phyloP scores from a whole-genome alignment of 2,797 vertebrate genomes.

The Acipenser ruthenus region DNA sequence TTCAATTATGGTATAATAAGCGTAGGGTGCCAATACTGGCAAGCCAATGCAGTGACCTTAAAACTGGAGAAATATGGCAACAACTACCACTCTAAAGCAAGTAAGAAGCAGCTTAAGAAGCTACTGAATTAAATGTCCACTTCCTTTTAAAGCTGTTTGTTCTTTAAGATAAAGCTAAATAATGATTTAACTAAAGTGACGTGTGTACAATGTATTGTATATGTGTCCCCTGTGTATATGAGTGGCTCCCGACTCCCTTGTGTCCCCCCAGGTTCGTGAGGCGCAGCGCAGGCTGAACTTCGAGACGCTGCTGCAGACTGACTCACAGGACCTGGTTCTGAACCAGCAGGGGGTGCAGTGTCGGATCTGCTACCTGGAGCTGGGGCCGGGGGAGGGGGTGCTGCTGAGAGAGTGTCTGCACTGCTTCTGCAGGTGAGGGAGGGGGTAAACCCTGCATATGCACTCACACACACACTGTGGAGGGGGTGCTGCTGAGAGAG shows the following conservation, averaged over 20 bases:
- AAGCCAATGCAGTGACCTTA: too few species aligned
- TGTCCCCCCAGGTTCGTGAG: constrained; percentile 55
- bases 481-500: constrained; percentile 69
- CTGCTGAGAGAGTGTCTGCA: constrained; percentile 40
- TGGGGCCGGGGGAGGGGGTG: constrained; percentile 58
- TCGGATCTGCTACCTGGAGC: constrained; percentile 66
- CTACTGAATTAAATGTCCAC: too few species aligned
- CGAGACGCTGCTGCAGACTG: constrained; percentile 63
- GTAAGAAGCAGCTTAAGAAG: too few species aligned
- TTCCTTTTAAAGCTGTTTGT: too few species aligned
- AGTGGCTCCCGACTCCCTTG: neutral
- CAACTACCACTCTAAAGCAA: too few species aligned
- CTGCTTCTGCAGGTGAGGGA: too few species aligned
- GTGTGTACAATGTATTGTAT: neutral
- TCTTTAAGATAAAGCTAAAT: neutral
- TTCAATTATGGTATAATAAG: too few species aligned
- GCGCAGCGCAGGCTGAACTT: constrained; percentile 68
- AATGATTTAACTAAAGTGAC: too few species aligned
- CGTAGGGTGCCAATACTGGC: too few species aligned
- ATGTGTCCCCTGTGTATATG: neutral
- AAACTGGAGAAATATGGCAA: too few species aligned
- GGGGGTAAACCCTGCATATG: too few species aligned
- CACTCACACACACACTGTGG: neutral
- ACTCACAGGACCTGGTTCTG: constrained; percentile 67
- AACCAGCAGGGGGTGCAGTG: constrained; percentile 72